These are phyloP conservation scores for Forbesichthys papilliferus DNA, from an alignment of 2,113 vertebrate genomes.

Conservation along the genomic window DNA sequence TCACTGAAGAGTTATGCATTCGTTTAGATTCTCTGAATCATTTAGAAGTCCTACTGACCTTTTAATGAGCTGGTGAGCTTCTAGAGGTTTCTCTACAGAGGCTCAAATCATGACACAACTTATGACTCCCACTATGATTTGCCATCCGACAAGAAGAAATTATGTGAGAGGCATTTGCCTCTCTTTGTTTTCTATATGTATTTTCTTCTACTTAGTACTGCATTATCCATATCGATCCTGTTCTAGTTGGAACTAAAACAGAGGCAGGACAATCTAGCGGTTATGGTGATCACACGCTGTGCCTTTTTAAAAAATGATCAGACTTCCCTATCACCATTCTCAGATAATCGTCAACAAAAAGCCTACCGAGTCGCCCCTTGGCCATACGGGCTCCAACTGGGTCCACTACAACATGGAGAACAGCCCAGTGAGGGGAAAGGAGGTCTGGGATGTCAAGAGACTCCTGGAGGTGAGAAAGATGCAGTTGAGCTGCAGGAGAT, in stretches of 20 bases:
- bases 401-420: conserved; percentile 93
- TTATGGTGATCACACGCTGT: background rate
- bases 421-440: conserved; percentile 77
- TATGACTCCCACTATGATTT: background rate
- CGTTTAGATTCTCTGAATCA: conserved; percentile 22
- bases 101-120: background rate
- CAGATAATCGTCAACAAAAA: conserved; percentile 95
- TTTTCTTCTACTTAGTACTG: too few relatives aligned
- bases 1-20: conserved; percentile 62
- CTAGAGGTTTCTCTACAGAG: background rate
- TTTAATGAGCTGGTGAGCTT: conserved; percentile 29
- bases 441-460: conserved; percentile 95
- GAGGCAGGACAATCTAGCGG: too few relatives aligned
- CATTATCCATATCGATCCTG: too few relatives aligned
- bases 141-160: background rate
- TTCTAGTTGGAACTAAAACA: too few relatives aligned
- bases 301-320: background rate
- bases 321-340: conserved; percentile 5
- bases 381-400: conserved; percentile 37
- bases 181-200: too few relatives aligned
- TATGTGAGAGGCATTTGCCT: background rate
- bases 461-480: conserved; percentile 87
- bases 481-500: background rate
- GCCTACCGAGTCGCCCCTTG: conserved; percentile 64
- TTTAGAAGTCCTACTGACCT: conserved; percentile 23